These are phyloP conservation scores for Carterocephalus palaemon DNA, from an alignment of 2,888 invertebrate genomes.

Conservation along the genomic window DNA sequence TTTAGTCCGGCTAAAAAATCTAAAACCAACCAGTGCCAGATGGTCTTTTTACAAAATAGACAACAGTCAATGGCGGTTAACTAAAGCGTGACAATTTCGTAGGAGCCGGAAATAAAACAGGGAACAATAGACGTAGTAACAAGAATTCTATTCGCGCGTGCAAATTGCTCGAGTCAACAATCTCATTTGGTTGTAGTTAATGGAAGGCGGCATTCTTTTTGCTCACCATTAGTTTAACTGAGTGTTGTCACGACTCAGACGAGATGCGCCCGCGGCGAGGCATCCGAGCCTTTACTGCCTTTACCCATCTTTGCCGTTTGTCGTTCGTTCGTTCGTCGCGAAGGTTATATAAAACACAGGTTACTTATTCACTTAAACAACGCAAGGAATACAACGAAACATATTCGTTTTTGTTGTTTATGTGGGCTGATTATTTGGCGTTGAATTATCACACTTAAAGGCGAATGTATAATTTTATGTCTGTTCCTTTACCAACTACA, in stretches of 20 bases:
- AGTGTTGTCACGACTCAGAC: conserved; percentile 68
- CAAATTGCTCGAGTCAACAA: conserved; percentile 64
- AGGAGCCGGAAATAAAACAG: conserved; percentile 54
- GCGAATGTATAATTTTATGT: too few species aligned
- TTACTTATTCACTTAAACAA: conserved; percentile 7
- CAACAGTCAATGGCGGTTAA: conserved; percentile 13
- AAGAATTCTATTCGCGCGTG: conserved; percentile 61
- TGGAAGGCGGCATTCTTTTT: conserved; percentile 64
- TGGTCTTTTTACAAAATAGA: conserved; percentile 5
- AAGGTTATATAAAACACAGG: conserved; percentile 13
- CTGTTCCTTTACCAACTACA: too few species aligned
- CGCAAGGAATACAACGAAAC: too few species aligned
- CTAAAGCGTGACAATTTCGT: conserved; percentile 15
- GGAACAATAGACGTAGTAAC: conserved; percentile 51
- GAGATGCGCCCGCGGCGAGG: conserved; percentile 17
- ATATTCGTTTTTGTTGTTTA: too few species aligned
- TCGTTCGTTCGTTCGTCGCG: too few species aligned
- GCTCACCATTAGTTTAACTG: conserved; percentile 68
- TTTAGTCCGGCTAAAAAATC: conserved; percentile 9
- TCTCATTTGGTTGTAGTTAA: conserved; percentile 52
- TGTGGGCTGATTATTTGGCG: too few species aligned
- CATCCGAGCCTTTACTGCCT: conserved; percentile 10
- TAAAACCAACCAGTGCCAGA: not conserved
- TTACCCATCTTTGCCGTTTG: too few species aligned
- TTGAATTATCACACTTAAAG: too few species aligned